phyloP scores from a whole-genome alignment of 2,113 vertebrate species.

The Vidua macroura region DNA sequence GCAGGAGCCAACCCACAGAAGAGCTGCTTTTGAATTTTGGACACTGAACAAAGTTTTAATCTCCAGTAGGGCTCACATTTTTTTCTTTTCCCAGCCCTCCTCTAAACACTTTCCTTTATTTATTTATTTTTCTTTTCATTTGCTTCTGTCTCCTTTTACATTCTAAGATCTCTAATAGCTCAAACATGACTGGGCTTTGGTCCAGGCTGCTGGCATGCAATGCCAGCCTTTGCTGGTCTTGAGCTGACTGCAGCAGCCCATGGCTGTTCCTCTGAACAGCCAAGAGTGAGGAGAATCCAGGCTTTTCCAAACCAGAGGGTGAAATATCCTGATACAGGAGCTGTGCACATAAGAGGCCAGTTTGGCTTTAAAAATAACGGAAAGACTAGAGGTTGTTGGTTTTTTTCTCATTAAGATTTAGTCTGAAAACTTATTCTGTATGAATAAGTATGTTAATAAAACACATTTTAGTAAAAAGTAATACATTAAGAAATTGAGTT shows the following conservation, averaged over 20 bases:
- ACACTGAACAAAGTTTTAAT: slow-evolving; percentile 28
- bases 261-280: not conserved
- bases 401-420: not conserved
- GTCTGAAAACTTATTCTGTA: not conserved
- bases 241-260: not conserved
- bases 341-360: not conserved
- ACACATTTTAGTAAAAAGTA: not conserved
- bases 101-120: not conserved
- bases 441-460: not conserved
- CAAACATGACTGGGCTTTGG: not conserved
- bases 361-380: not conserved
- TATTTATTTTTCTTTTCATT: slow-evolving; percentile 45
- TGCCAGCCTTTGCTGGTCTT: not conserved
- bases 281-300: not conserved
- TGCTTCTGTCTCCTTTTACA: slow-evolving; percentile 26
- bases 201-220: not conserved
- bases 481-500: not conserved
- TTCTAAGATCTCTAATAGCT: slow-evolving; percentile 40
- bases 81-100: slow-evolving; percentile 26
- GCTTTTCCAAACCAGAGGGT: not conserved
- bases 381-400: not conserved
- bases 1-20: slow-evolving; percentile 39
- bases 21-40: slow-evolving; percentile 46
- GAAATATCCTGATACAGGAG: not conserved
- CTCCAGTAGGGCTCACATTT: not conserved